Percentiles rank a stretch among this genome's conserved stretches.
Conservation (phyloP, 2,797 vertebrate genomes). For the Furcifer pardalis region DNA sequence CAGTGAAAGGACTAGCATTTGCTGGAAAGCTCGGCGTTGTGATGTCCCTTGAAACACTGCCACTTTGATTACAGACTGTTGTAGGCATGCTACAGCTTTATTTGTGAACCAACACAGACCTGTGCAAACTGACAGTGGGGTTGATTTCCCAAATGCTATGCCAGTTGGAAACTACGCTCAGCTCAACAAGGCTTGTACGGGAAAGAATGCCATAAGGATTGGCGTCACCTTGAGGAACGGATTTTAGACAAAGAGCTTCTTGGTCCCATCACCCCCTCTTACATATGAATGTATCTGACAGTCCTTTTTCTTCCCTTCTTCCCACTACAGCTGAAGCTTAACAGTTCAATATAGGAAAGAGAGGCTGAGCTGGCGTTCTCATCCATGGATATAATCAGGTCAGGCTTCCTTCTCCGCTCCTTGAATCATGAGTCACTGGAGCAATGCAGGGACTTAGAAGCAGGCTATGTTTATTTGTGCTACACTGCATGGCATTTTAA, state of each 20-base stretch:
- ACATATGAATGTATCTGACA: slow-evolving; percentile 31
- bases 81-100: slow-evolving; percentile 58
- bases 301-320: not conserved
- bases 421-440: slow-evolving; percentile 3
- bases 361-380: not conserved
- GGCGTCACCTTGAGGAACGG: not conserved
- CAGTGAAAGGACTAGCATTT: slow-evolving; percentile 53
- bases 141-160: not conserved
- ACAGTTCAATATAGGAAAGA: slow-evolving; percentile 31
- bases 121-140: slow-evolving; percentile 4
- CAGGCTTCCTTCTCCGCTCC: slow-evolving; percentile 21
- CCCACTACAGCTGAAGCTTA: not conserved
- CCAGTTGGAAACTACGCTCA: not conserved
- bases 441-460: slow-evolving; percentile 29
- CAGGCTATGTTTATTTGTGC: slow-evolving; percentile 52
- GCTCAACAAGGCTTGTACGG: not conserved
- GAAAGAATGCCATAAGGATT: not conserved
- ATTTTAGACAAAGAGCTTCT: slow-evolving; percentile 10
- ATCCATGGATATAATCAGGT: slow-evolving; percentile 26
- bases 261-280: slow-evolving; percentile 9
- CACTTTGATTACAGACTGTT: slow-evolving; percentile 49
- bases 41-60: slow-evolving; percentile 47
- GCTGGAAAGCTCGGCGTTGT: slow-evolving; percentile 47
- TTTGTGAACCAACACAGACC: slow-evolving; percentile 26
- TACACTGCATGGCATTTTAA: slow-evolving; percentile 64